Evolutionary conservation across 2,888 invertebrate genomes (phyloP), one percentile per base, ranked within the genome.

Genomic region (Drosophila emarginata): DNA sequence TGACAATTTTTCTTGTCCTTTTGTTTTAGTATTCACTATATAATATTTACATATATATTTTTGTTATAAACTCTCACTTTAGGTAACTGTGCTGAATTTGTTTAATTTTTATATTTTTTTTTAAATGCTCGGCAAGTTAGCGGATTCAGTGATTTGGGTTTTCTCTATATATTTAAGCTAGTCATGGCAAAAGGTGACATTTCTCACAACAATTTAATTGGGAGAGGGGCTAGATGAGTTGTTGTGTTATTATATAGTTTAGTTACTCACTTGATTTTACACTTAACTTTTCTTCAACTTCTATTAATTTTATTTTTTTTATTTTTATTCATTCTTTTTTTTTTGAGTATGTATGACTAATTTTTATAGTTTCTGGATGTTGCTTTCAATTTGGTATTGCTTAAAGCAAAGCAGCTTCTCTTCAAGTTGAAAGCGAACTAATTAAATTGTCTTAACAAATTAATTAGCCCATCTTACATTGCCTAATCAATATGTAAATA

Each of bases 41-140:
- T 64, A 75, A 63, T 84, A 85, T 87, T 77, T 86, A 84, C 79
- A 87, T 60, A 68, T 67, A 67, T 26, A 4, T 26, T 23, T 71
- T 53, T 70, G 54, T 63, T 57, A 79, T 45, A 37, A 71, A 72
- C 70, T 67, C 62, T 75, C 76, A 76, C 69, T 77, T 73, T 72
- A 78, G 82, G 72, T 76, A 82, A 85, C 82, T 77, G 67, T 77
- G 73, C 70, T 52, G 56, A 70, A 37, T 40, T 64, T 51, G 36
- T 64, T 56, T 57, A 40, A n/a, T 21, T 45, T 15, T 45, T 32
- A 9, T 9, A 9, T 57, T 68, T 58, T 23, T 56, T 12, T 21
- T 45, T 45, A 45, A 45, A 45, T 21, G 45, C 45, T 21, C 45
- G 21, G 45, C 45, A 21, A 45, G 11, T 45, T 45, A 54, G 53